phyloP scores from a whole-genome alignment of 2,113 vertebrate species.

The Mormyrus iriodes region DNA sequence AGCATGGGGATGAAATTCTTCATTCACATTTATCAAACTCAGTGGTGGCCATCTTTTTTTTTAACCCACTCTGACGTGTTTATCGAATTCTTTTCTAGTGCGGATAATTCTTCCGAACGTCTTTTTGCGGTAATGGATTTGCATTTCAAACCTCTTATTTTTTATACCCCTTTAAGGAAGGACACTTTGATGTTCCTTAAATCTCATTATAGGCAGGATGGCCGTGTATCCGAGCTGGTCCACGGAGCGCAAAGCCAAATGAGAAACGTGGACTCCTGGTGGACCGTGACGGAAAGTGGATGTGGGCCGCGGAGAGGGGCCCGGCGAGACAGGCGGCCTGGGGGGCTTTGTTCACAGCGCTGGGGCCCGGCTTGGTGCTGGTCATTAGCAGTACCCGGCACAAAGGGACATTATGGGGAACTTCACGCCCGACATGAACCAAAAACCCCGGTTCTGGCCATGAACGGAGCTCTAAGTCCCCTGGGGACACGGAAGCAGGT shows the following conservation, averaged over 20 bases:
- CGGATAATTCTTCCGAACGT: conserved; percentile 44
- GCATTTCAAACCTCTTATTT: conserved; percentile 54
- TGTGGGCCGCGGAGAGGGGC: conserved; percentile 26
- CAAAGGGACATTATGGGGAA: conserved; percentile 15
- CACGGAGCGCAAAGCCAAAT: conserved; percentile 34
- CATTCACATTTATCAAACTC: conserved; percentile 33
- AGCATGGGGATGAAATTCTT: not conserved
- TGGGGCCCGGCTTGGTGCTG: conserved; percentile 29
- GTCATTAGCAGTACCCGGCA: conserved; percentile 40
- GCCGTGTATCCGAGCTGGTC: conserved; percentile 45
- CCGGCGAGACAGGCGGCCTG: conserved; percentile 37
- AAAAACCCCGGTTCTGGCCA: conserved; percentile 23
- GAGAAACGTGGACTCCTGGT: conserved; percentile 49
- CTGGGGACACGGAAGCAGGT: not conserved
- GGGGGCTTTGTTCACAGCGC: conserved; percentile 26
- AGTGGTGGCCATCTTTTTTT: conserved; percentile 14
- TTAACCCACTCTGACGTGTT: conserved; percentile 33
- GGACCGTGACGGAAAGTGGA: conserved; percentile 45
- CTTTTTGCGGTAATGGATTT: conserved; percentile 44
- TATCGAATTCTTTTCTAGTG: conserved; percentile 34
- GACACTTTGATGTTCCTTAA: conserved; percentile 64
- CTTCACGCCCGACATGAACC: conserved; percentile 20
- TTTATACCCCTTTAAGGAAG: conserved; percentile 49
- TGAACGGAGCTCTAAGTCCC: not conserved
- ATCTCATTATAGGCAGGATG: conserved; percentile 61